Conservation (phyloP, 2,888 invertebrate genomes). For the Synanthedon vespiformis region DNA sequence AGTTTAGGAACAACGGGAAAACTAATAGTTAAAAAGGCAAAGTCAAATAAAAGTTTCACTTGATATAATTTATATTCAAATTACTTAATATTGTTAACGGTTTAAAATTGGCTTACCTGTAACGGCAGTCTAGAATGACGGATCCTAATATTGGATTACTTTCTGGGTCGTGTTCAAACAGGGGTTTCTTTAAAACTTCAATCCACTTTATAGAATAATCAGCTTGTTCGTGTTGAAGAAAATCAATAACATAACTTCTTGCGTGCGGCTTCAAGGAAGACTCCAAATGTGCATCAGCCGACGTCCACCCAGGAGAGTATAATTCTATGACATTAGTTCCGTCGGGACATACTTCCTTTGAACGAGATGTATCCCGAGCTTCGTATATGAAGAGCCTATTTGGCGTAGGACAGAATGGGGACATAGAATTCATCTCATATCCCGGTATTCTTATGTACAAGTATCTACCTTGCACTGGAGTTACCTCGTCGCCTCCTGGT, state of each 20-base stretch:
- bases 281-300: conserved; percentile 51
- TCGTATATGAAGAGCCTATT: conserved; percentile 81
- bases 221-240: conserved; percentile 78
- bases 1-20: too few relatives aligned
- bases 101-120: conserved; percentile 64
- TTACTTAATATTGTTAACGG: conserved; percentile 1
- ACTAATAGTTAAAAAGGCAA: background rate
- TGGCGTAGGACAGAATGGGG: conserved; percentile 73
- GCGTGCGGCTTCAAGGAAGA: conserved; percentile 69
- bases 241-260: conserved; percentile 80
- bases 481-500: conserved; percentile 78
- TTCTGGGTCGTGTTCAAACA: conserved; percentile 56
- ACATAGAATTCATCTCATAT: conserved; percentile 62
- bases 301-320: conserved; percentile 79
- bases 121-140: conserved; percentile 73
- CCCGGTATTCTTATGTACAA: conserved; percentile 79
- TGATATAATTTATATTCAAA: background rate
- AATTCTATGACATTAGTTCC: conserved; percentile 71
- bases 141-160: conserved; percentile 64
- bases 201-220: conserved; percentile 83
- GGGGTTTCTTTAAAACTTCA: conserved; percentile 78
- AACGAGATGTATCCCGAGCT: conserved; percentile 73
- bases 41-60: background rate
- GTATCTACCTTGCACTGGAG: conserved; percentile 72
- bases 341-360: conserved; percentile 77